These are phyloP conservation scores for Drosophila sordidapex DNA, from an alignment of 2,888 invertebrate species.

Conservation along the genomic window DNA sequence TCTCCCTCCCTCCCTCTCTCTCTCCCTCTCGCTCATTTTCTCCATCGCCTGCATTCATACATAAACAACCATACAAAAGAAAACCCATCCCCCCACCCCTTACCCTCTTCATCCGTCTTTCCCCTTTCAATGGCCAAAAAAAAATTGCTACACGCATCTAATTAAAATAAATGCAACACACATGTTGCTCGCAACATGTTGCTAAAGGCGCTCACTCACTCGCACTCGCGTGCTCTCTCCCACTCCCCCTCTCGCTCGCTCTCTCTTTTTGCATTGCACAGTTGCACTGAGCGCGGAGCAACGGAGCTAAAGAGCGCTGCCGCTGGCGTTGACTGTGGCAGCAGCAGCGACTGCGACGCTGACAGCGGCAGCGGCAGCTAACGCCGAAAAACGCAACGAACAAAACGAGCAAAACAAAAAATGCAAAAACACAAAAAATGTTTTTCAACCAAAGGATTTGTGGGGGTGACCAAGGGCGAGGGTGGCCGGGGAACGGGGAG, in stretches of 20 bases:
- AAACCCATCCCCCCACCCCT: neutral
- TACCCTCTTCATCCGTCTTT: neutral
- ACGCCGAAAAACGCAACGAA: constrained; percentile 73
- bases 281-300: constrained; percentile 20
- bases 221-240: constrained; percentile 12
- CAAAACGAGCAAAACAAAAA: constrained; percentile 80
- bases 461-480: neutral
- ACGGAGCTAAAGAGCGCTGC: neutral
- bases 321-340: constrained; percentile 8
- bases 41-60: constrained; percentile 23
- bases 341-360: constrained; percentile 8
- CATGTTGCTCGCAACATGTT: constrained; percentile 69
- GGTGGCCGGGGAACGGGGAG: neutral
- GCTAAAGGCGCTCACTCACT: constrained; percentile 64
- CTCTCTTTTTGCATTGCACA: constrained; percentile 24
- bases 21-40: neutral
- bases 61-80: constrained; percentile 17
- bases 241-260: constrained; percentile 16
- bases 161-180: constrained; percentile 41
- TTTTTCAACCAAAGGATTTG: constrained; percentile 20
- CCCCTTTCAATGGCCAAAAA: neutral
- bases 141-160: constrained; percentile 41
- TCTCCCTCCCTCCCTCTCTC: neutral
- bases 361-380: constrained; percentile 1
- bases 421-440: constrained; percentile 58